Evolutionary conservation across 2,888 invertebrate genomes (phyloP), one percentile per base, ranked within the genome.

Genomic region (Athalia circularis): DNA sequence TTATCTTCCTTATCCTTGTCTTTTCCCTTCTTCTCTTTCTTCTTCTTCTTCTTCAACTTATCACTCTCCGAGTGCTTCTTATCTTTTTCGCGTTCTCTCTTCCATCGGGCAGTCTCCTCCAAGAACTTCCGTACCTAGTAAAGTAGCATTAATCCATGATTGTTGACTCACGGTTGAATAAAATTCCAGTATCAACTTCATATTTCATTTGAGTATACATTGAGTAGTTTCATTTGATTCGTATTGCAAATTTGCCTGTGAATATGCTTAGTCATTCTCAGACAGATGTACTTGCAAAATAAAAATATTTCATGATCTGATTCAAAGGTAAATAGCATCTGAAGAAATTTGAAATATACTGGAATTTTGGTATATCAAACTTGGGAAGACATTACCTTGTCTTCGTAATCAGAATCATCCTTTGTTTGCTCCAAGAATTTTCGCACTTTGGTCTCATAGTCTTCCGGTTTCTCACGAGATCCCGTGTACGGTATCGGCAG

Each of bases 371-470:
- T 11, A 57, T 29, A 47, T 59, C n/a, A 59, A 72, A 45, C 57
- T 15, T 29, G 29, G 29, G 29, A 59, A 57, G 72, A 72, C 47
- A 59, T 72, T 81, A 88, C 90, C 87, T 95, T 96, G 80, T 95
- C 95, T 89, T 96, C 96, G 85, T 96, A 97, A 88, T 96, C 96
- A 0, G 96, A 95, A 86, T 96, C 96, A 83, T 95, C 95, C 88
- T 95, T 95, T 3, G 95, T 95, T 90, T 95, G 95, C 84, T 95
- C 95, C 82, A 96, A 90, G 90, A 96, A 96, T 84, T 94, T 94
- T 11, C 94, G 92, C 3, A 96, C 95, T 91, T 94, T 94, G 47
- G 92, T 87, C 84, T 95, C 95, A 86, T 95, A 95, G 82, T 94
- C 94, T 67, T 90, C 90, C 79, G 90, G 88, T 74, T 90, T 89